phyloP scores from a whole-genome alignment of 2,888 invertebrate species.

The Hydropsyche betteni region DNA sequence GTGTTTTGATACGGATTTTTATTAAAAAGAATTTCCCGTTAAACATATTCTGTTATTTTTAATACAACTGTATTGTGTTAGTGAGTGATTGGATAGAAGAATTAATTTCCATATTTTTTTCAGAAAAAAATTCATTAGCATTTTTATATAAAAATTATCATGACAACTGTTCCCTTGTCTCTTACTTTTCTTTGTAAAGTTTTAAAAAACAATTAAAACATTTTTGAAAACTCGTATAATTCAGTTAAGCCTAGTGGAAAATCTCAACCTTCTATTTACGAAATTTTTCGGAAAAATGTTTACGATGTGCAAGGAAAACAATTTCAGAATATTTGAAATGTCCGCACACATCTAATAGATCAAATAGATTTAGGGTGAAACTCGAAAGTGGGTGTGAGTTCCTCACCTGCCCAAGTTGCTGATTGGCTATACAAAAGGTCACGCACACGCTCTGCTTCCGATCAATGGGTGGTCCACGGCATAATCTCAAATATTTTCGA shows the following conservation, averaged over 20 bases:
- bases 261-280: no score
- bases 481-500: constrained; percentile 25
- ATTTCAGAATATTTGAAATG: no score
- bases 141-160: constrained; percentile 38
- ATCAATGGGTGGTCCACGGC: constrained; percentile 44
- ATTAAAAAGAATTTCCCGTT: no score
- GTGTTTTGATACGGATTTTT: no score
- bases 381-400: constrained; percentile 6
- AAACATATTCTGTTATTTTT: no score
- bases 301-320: no score
- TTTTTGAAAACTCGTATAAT: no score
- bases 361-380: background rate
- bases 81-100: constrained; percentile 1
- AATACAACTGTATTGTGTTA: no score
- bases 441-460: constrained; percentile 42
- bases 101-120: constrained; percentile 5
- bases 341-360: no score
- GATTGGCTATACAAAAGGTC: constrained; percentile 50
- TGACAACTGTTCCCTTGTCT: constrained; percentile 19
- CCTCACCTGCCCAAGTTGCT: constrained; percentile 45
- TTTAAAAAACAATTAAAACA: background rate
- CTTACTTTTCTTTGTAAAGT: constrained; percentile 5
- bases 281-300: no score
- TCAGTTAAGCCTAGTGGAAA: no score
- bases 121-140: constrained; percentile 30